A percentile compares a stretch with the other conserved stretches of the same genome.
Evolutionary conservation across 2,888 invertebrate species (phyloP).

Genomic region (Spicauda simplicius): DNA sequence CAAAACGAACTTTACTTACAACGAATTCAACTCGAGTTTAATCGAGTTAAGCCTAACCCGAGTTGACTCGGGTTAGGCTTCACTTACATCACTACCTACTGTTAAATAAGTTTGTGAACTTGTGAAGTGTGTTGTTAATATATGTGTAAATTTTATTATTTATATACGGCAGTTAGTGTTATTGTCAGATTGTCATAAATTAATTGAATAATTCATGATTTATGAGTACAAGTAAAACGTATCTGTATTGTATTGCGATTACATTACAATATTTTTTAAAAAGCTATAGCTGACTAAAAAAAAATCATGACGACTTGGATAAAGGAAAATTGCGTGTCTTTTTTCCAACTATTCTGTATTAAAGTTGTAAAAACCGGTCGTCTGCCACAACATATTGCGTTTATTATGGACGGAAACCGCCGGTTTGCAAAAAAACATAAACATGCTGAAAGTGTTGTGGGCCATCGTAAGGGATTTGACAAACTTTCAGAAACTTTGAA

Average conservation of each 20-base stretch:
- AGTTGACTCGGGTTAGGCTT: too few species aligned
- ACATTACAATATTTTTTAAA: background rate
- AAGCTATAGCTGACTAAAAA: background rate
- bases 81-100: too few species aligned
- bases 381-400: conserved; percentile 96
- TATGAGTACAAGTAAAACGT: background rate
- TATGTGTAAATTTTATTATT: too few species aligned
- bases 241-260: background rate
- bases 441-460: conserved; percentile 88
- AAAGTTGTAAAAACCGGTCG: conserved; percentile 91
- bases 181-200: too few species aligned
- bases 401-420: conserved; percentile 99
- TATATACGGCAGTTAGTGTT: too few species aligned
- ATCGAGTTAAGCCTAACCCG: too few species aligned
- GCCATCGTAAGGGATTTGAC: conserved; percentile 94
- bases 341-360: conserved; percentile 89
- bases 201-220: too few species aligned
- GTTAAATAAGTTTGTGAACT: too few species aligned
- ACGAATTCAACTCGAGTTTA: too few species aligned
- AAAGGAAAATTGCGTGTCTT: conserved; percentile 89
- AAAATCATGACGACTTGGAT: conserved; percentile 87
- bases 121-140: too few species aligned
- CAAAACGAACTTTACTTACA: too few species aligned
- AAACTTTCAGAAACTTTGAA: conserved; percentile 92
- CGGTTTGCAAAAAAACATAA: conserved; percentile 94